Evolutionary conservation across 2,797 vertebrate genomes (phyloP), one percentile per base, ranked within the genome.

Genomic region (Cebuella pygmaea): DNA sequence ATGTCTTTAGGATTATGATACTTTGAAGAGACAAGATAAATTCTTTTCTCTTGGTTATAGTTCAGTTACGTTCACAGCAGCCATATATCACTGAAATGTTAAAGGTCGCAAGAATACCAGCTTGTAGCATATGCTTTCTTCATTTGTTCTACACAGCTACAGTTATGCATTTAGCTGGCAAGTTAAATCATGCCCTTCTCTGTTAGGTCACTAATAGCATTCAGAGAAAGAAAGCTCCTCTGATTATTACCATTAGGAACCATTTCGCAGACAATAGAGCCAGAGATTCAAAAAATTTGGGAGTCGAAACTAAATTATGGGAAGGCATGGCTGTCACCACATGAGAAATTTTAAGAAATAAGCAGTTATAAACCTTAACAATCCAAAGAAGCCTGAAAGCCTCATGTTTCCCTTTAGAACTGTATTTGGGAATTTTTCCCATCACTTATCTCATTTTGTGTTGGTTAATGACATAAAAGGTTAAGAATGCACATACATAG

Each of bases 21-120:
- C 83, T 92, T 97, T 96, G 84, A 98, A 96, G 95, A 97, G 94
- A 88, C 78, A 83, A 75, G 22, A 97, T 85, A 90, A 92, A 93
- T 96, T 70, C 52, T 95, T 93, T 91, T 85, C 85, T 97, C 93
- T 94, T 88, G 89, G 93, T 97, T 98, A n/a, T 85, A 90, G 81
- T 96, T 96, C 95, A 80, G 36, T 93, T 85, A 84, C 48, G 7
- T 44, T 92, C 78, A 48, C 10, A 75, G 88, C 61, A 88, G 75
- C 24, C 82, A 88, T 93, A 79, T 81, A 84, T 82, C 85, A 96
- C 44, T 64, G 30, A 93, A 85, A 86, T 90, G 88, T 81, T 93
- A 95, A 92, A 97, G 78, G 83, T 96, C 95, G 26, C 33, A 39
- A 59, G 80, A 90, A 75, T 1, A 7, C 74, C 82, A 26, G 78